A percentile compares a stretch with the other conserved stretches of the same genome.
Conservation (phyloP, 2,888 invertebrate species). For the Tiliacea aurago region DNA sequence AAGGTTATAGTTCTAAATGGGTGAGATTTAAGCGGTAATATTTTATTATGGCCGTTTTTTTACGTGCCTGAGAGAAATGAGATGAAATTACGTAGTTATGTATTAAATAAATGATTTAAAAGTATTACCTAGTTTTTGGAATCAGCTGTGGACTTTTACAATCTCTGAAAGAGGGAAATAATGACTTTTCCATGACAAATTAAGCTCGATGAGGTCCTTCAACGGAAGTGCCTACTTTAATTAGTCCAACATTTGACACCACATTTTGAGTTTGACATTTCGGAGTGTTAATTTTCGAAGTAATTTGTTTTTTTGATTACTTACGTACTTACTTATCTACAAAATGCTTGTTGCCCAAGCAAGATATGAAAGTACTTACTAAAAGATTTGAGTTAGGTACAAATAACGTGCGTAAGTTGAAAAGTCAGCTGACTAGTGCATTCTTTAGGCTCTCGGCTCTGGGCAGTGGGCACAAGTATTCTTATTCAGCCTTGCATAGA, state of each 20-base stretch:
- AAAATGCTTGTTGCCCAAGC: neutral
- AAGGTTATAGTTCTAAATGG: slow-evolving; percentile 19
- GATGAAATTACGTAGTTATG: slow-evolving; percentile 48
- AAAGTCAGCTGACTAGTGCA: slow-evolving; percentile 20
- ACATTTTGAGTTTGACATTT: slow-evolving; percentile 33
- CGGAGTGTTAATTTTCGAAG: slow-evolving; percentile 17
- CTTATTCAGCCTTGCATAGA: slow-evolving; percentile 4
- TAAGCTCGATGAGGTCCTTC: slow-evolving; percentile 14
- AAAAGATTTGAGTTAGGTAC: neutral
- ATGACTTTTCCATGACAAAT: neutral
- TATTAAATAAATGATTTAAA: slow-evolving; percentile 34
- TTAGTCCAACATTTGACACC: slow-evolving; percentile 14
- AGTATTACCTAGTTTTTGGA: neutral
- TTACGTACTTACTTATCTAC: no score
- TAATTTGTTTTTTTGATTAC: neutral
- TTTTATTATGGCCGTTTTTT: slow-evolving; percentile 35
- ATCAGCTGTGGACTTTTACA: slow-evolving; percentile 36
- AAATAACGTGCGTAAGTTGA: neutral
- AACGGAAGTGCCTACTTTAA: slow-evolving; percentile 40
- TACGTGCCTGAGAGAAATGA: slow-evolving; percentile 41
- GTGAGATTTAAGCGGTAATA: slow-evolving; percentile 47
- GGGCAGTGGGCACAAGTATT: slow-evolving; percentile 9
- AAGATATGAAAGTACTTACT: no score
- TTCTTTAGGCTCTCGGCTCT: slow-evolving; percentile 3
- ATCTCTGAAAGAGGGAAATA: no score